Base-by-base conservation (phyloP, 2,797 vertebrate genomes). In the Tiaroga cobitis region DNA sequence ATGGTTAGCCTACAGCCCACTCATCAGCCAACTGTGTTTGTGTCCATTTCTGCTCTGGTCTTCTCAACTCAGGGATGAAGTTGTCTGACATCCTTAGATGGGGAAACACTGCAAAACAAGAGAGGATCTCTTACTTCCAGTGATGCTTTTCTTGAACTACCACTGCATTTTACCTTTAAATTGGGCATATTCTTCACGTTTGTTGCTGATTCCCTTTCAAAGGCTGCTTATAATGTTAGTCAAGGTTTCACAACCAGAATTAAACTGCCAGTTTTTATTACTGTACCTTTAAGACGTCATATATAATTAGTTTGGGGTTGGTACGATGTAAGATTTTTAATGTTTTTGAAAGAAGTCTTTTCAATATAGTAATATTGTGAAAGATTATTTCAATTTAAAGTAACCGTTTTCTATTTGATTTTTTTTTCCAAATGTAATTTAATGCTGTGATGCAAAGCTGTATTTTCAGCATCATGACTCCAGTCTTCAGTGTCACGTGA, bases 21-120 rank as follows among this genome's bases (percentile, higher is more conserved):
- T 95, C 94, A 92, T 94, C 65, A 95, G 95, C 93, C 94, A 94
- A 95, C 94, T 95, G 94, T 95, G 93, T 94, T 94, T 94, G 92
- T 92, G 51, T 77, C 51, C 24, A 37, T 61, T 51, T 92, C 86
- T 67, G 39, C 81, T 86, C 67, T 79, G 74, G 76, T 81, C 69
- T 76, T 65, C 68, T 88, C 80, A 68, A 76, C 51, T 80, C 32
- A 68, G 39, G 79, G 79, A 88, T 86, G 51, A 89, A 87, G 87
- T 72, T 82, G 78, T 85, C 83, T 81, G 85, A 86, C 83, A 85
- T 81, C 49, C 43, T 34, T 19, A 61, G 61, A 78, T 81, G 65
- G 51, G 54, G 59, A 82, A 87, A 85, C 56, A 77, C 41, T 54
- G 43, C 39, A 79, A 75, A 81, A 79, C 51, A 74, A 61, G n/a